A percentile compares a stretch with the other conserved stretches of the same genome.
Conservation (phyloP, 2,888 invertebrate species). For the Drosophila mulleri region DNA sequence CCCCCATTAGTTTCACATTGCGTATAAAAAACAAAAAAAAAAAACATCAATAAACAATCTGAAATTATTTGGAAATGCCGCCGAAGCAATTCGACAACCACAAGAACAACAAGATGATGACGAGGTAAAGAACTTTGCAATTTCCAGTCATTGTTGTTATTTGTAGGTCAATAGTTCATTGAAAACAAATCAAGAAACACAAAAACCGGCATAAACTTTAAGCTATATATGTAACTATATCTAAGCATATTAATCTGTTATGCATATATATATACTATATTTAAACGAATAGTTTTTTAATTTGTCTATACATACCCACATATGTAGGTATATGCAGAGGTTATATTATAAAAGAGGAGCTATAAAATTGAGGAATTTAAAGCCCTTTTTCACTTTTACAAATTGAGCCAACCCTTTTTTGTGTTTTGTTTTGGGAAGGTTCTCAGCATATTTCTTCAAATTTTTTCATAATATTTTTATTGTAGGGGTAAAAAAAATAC, state of each 20-base stretch:
- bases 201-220: too few species aligned
- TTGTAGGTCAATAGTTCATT: background rate
- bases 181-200: too few species aligned
- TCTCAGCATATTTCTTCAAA: constrained; percentile 18
- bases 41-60: background rate
- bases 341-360: constrained; percentile 3
- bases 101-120: background rate
- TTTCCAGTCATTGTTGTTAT: background rate
- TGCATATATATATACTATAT: too few species aligned
- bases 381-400: constrained; percentile 26
- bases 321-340: background rate
- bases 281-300: too few species aligned
- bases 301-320: background rate
- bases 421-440: constrained; percentile 17
- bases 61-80: background rate
- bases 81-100: background rate
- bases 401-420: constrained; percentile 43
- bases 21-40: background rate
- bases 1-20: background rate
- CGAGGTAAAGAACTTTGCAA: background rate
- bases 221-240: too few species aligned
- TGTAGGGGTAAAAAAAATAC: constrained; percentile 9
- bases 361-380: constrained; percentile 60
- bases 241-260: too few species aligned
- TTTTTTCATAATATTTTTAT: constrained; percentile 43